Evolutionary conservation across 2,113 vertebrate species (phyloP).

Genomic region (Dasyurus viverrinus): DNA sequence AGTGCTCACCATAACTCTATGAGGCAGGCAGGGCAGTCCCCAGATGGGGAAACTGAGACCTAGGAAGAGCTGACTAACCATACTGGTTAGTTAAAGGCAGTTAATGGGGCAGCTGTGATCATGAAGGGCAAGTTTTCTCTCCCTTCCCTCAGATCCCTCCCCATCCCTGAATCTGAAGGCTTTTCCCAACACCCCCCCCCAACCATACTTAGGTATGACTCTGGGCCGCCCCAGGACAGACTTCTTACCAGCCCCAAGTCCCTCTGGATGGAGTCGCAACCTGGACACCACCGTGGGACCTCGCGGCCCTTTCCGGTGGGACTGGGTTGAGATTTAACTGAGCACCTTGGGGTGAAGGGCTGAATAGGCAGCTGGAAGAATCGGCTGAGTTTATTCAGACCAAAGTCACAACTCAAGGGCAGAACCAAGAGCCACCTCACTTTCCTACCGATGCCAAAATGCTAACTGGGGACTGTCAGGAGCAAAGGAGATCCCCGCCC

Average conservation of each 20-base stretch:
- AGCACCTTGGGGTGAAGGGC: slow-evolving; percentile 54
- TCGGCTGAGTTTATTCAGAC: slow-evolving; percentile 64
- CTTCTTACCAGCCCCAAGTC: not conserved
- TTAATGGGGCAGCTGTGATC: not conserved
- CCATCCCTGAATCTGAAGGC: not conserved
- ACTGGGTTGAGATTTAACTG: slow-evolving; percentile 52
- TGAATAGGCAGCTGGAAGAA: slow-evolving; percentile 43
- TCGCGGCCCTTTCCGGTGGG: slow-evolving; percentile 20
- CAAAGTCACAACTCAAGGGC: slow-evolving; percentile 39
- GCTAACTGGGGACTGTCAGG: not conserved
- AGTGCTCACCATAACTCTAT: no score
- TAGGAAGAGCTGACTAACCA: not conserved
- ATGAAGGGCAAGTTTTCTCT: not conserved
- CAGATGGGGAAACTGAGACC: not conserved
- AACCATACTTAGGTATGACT: not conserved
- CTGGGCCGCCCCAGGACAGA: not conserved
- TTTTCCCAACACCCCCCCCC: not conserved
- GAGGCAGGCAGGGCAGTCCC: not conserved
- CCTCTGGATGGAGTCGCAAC: not conserved
- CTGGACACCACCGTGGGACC: slow-evolving; percentile 39
- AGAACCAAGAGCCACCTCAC: not conserved
- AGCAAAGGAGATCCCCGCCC: not conserved
- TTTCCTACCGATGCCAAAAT: not conserved
- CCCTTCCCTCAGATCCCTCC: not conserved
- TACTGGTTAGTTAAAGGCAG: not conserved